Conservation (phyloP, 2,888 invertebrate genomes). For the Epicampocera succincta region DNA sequence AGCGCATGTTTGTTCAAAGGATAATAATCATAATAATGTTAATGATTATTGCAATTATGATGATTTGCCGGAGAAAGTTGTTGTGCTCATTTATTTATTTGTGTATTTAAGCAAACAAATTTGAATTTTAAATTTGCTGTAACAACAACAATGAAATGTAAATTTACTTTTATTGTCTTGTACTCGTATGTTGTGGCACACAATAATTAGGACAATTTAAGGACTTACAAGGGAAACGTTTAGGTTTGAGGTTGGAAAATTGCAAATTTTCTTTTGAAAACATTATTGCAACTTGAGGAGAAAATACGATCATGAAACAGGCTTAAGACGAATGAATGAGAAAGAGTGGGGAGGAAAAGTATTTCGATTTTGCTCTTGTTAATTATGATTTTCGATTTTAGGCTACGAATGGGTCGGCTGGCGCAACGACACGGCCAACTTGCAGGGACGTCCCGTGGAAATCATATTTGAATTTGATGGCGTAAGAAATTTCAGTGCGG, state of each 20-base stretch:
- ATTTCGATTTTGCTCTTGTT: not conserved
- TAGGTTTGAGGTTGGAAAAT: not conserved
- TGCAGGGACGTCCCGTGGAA: conserved; percentile 86
- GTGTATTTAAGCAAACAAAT: conserved; percentile 40
- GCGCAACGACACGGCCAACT: conserved; percentile 86
- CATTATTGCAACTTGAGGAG: not conserved
- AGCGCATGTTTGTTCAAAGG: conserved; percentile 65
- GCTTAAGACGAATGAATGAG: too few species aligned
- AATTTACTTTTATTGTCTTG: conserved; percentile 1
- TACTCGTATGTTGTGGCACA: not conserved
- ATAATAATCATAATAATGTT: conserved; percentile 63
- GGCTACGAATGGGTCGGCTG: conserved; percentile 94
- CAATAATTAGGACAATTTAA: conserved; percentile 28
- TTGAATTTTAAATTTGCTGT: conserved; percentile 27
- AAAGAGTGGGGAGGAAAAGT: not conserved
- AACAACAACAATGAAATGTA: not conserved
- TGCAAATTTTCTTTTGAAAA: not conserved
- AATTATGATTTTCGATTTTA: conserved; percentile 73
- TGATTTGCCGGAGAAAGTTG: conserved; percentile 41
- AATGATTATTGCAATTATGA: conserved; percentile 22
- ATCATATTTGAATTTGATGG: conserved; percentile 90
- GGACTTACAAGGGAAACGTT: not conserved
- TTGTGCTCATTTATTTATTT: conserved; percentile 14
- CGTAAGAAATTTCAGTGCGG: conserved; percentile 88
- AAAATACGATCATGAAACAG: too few species aligned